Conservation (phyloP, 2,888 invertebrate genomes). For the Xestia ashworthii region DNA sequence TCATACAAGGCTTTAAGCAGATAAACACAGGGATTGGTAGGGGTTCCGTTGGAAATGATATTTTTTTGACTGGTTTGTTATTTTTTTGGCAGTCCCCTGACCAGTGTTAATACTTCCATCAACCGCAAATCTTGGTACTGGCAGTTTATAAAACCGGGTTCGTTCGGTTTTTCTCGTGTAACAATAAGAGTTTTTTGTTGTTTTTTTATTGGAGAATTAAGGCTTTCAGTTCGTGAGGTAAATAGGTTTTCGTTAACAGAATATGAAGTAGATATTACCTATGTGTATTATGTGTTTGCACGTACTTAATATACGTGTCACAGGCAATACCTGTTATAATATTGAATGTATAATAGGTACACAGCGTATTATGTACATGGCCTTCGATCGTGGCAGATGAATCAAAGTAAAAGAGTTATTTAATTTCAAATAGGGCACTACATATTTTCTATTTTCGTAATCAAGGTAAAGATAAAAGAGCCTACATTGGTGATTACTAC, state of each 20-base stretch:
- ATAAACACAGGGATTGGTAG: conserved; percentile 74
- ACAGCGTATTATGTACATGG: neutral
- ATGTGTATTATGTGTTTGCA: conserved; percentile 14
- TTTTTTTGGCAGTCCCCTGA: conserved; percentile 51
- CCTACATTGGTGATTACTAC: neutral
- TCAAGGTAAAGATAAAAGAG: neutral
- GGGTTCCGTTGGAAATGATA: conserved; percentile 67
- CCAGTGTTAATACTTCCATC: conserved; percentile 48
- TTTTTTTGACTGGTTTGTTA: conserved; percentile 62
- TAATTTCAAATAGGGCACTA: neutral
- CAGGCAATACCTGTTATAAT: neutral
- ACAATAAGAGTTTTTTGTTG: conserved; percentile 14
- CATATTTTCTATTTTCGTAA: neutral
- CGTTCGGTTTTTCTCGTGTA: conserved; percentile 1
- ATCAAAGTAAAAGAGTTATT: neutral
- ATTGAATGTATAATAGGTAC: neutral
- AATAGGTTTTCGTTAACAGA: conserved; percentile 37
- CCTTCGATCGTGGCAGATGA: neutral
- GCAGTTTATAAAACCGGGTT: conserved; percentile 32
- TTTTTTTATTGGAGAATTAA: conserved; percentile 43
- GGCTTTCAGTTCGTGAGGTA: conserved; percentile 1
- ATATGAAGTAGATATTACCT: conserved; percentile 18
- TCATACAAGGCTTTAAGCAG: conserved; percentile 73
- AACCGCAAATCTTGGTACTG: conserved; percentile 37
- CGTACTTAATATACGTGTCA: conserved; percentile 18